These are phyloP conservation scores for Acanthurus leucopareius DNA, from an alignment of 2,797 vertebrate species.

Conservation along the genomic window DNA sequence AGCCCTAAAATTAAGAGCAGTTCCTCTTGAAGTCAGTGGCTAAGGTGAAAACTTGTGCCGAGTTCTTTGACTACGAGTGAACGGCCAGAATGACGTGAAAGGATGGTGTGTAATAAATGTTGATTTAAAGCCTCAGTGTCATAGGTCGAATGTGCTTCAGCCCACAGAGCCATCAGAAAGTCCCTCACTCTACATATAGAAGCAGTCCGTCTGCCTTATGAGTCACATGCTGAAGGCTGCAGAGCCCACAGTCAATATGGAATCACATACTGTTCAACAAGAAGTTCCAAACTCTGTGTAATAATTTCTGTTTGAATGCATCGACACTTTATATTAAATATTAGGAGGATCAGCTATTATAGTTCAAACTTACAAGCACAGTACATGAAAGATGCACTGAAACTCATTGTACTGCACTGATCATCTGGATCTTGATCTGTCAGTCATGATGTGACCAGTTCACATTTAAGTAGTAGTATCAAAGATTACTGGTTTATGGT, in stretches of 20 bases:
- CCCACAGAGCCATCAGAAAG: conserved; percentile 34
- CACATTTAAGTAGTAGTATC: neutral
- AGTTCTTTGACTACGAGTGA: neutral
- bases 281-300: too few species aligned
- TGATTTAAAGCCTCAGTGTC: conserved; percentile 8
- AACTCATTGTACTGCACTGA: too few species aligned
- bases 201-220: neutral
- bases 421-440: neutral
- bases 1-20: neutral
- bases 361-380: too few species aligned
- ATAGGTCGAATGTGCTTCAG: conserved; percentile 8
- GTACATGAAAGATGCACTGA: too few species aligned
- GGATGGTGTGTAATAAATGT: conserved; percentile 13
- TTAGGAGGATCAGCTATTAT: too few species aligned
- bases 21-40: neutral
- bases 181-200: conserved; percentile 15
- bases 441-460: neutral
- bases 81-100: neutral
- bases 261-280: neutral
- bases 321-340: too few species aligned
- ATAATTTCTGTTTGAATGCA: too few species aligned
- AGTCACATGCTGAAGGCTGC: conserved; percentile 16
- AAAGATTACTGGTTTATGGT: too few species aligned
- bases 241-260: conserved; percentile 5
- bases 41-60: neutral